phyloP scores from a whole-genome alignment of 2,113 vertebrate species.

The Rhadina sibilatrix region DNA sequence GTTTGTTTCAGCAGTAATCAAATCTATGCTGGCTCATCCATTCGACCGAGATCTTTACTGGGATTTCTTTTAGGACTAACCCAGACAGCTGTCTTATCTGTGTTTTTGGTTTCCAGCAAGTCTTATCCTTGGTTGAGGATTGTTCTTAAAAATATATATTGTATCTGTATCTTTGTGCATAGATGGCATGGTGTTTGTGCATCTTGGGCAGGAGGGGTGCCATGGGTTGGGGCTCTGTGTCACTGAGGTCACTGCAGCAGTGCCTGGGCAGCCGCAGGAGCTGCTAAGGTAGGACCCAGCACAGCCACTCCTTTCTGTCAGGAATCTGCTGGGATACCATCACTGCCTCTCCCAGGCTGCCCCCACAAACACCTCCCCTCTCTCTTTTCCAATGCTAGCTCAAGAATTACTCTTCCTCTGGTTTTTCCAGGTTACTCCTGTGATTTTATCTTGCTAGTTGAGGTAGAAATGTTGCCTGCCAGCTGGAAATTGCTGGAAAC shows the following conservation, averaged over 20 bases:
- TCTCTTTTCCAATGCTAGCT: background rate
- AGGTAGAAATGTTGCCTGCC: conserved; percentile 5
- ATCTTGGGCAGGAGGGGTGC: background rate
- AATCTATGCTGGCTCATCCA: background rate
- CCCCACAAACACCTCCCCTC: background rate
- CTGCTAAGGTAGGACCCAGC: rapidly evolving
- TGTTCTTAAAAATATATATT: background rate
- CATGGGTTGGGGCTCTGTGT: rapidly evolving
- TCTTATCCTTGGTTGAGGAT: background rate
- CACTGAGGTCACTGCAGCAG: too few relatives aligned
- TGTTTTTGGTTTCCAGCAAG: background rate
- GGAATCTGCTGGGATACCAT: background rate
- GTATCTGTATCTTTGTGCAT: background rate
- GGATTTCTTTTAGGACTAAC: background rate
- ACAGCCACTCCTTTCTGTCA: background rate
- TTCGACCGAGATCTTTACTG: background rate
- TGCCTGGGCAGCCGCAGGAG: background rate
- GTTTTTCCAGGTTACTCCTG: background rate
- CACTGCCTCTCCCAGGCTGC: background rate
- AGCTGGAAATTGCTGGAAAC: background rate
- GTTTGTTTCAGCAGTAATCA: background rate
- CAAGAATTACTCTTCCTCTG: background rate
- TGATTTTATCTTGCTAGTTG: background rate
- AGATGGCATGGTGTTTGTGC: background rate
- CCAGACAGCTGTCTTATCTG: background rate